Conservation (phyloP, 2,113 vertebrate species). For the Perccottus glenii region DNA sequence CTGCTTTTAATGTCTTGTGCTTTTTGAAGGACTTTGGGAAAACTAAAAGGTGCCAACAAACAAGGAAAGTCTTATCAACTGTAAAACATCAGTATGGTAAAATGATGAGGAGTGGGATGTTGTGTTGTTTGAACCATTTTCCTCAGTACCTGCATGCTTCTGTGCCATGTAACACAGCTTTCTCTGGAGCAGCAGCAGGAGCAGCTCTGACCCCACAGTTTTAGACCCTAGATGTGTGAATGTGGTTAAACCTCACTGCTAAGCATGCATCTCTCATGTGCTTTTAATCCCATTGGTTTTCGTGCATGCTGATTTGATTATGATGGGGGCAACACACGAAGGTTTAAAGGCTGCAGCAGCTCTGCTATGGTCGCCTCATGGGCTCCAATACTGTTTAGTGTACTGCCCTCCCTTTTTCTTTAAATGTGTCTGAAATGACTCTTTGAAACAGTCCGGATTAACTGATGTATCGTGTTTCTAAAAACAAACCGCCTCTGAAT, state of each 20-base stretch:
- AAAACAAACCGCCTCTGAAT: constrained; percentile 74
- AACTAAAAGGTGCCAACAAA: constrained; percentile 63
- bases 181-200: constrained; percentile 34
- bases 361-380: constrained; percentile 49
- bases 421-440: constrained; percentile 60
- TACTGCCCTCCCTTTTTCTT: constrained; percentile 48
- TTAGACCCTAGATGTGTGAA: constrained; percentile 56
- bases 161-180: constrained; percentile 10
- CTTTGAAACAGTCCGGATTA: constrained; percentile 66
- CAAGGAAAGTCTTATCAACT: constrained; percentile 59
- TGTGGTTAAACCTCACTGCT: constrained; percentile 66
- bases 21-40: constrained; percentile 41
- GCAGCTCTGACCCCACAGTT: constrained; percentile 34
- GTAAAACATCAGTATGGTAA: constrained; percentile 66
- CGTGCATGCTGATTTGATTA: constrained; percentile 76
- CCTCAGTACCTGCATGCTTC: constrained; percentile 4
- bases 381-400: constrained; percentile 33
- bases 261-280: constrained; percentile 64
- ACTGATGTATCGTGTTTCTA: constrained; percentile 69
- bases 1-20: constrained; percentile 72
- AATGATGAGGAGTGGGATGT: constrained; percentile 24
- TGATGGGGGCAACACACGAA: constrained; percentile 40
- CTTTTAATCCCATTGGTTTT: constrained; percentile 69
- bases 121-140: constrained; percentile 23
- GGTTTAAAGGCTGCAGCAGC: constrained; percentile 46